Percentiles rank a stretch among this genome's conserved stretches.
phyloP scores from a whole-genome alignment of 1,140 invertebrate species.

The Philotrypesis tridentata region DNA sequence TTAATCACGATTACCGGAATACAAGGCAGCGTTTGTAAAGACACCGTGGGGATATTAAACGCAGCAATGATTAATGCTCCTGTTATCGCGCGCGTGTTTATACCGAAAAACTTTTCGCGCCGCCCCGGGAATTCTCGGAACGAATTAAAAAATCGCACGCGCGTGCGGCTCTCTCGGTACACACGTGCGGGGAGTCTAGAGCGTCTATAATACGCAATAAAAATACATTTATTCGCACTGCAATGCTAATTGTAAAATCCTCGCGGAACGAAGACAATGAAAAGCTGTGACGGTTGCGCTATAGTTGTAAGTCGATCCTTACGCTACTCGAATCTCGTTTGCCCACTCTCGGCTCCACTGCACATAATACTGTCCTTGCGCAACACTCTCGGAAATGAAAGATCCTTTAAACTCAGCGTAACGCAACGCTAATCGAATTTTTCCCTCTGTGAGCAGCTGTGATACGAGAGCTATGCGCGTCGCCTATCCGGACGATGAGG shows the following conservation, averaged over 20 bases:
- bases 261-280: not conserved
- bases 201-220: no score
- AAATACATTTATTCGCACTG: not conserved
- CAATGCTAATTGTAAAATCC: not conserved
- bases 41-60: not conserved
- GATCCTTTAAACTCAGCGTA: constrained; percentile 3
- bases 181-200: no score
- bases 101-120: not conserved
- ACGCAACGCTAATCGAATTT: constrained; percentile 39
- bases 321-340: not conserved
- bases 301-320: not conserved
- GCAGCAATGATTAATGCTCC: not conserved
- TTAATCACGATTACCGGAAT: not conserved
- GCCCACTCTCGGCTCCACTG: not conserved
- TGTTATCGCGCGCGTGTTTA: not conserved
- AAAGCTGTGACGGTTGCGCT: not conserved
- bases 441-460: not conserved
- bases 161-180: no score
- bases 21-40: not conserved
- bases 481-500: constrained; percentile 9
- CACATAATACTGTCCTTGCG: not conserved
- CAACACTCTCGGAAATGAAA: not conserved
- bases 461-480: not conserved
- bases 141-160: not conserved
- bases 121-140: not conserved